Evolutionary conservation across 2,113 vertebrate species (phyloP).

Genomic region (Ammodramus savannarum): DNA sequence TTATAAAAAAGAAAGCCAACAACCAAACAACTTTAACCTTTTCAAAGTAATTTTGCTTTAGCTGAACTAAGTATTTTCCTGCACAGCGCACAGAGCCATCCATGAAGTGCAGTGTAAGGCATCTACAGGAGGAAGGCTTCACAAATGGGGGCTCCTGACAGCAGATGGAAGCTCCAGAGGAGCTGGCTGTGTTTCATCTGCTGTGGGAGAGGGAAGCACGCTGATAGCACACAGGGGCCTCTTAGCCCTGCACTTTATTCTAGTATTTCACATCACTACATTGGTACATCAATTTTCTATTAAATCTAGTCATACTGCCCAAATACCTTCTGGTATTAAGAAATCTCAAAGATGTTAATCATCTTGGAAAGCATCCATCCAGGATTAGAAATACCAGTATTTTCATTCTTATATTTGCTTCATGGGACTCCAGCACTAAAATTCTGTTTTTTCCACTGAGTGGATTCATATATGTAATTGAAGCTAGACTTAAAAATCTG

Average conservation of each 20-base stretch:
- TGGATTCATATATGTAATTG: not conserved
- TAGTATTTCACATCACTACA: not conserved
- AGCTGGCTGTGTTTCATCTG: not conserved
- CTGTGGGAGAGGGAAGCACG: fast-evolving
- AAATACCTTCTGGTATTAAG: not conserved
- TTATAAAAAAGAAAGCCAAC: not conserved
- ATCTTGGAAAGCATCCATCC: not conserved
- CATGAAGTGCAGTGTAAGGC: fast-evolving
- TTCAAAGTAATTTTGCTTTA: not conserved
- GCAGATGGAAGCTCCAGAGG: not conserved
- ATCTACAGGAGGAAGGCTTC: not conserved
- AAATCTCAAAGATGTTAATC: not conserved
- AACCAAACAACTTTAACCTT: not conserved
- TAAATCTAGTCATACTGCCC: not conserved
- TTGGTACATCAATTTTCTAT: not conserved
- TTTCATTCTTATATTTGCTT: not conserved
- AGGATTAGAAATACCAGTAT: not conserved
- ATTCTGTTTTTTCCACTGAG: not conserved
- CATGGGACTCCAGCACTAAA: not conserved
- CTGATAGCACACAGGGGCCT: fast-evolving
- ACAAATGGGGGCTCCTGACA: not conserved
- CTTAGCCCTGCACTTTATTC: not conserved
- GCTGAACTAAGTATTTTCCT: not conserved
- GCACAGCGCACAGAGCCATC: not conserved
- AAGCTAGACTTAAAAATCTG: not conserved